Conservation (phyloP, 2,113 vertebrate species). For the Ophiodon elongatus region DNA sequence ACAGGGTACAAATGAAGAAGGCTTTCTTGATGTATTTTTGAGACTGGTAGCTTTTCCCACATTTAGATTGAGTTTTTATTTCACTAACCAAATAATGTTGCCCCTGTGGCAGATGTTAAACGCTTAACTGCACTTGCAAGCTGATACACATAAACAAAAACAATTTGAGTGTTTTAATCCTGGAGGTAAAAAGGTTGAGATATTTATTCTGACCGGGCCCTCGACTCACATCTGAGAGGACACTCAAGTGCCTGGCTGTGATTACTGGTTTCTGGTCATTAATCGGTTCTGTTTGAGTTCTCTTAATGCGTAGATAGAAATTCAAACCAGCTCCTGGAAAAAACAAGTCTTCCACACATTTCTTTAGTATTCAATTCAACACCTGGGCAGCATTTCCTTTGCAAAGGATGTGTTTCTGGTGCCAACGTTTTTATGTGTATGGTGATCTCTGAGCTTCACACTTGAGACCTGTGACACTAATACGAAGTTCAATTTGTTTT, state of each 20-base stretch:
- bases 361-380: constrained; percentile 27
- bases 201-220: constrained; percentile 13
- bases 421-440: constrained; percentile 51
- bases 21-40: constrained; percentile 72
- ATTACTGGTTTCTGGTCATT: constrained; percentile 41
- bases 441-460: constrained; percentile 16
- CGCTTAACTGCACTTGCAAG: constrained; percentile 5
- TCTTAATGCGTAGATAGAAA: neutral
- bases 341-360: constrained; percentile 64
- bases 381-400: constrained; percentile 16
- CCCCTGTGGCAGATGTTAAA: neutral
- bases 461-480: constrained; percentile 10
- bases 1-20: constrained; percentile 74
- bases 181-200: neutral
- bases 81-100: constrained; percentile 33
- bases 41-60: constrained; percentile 75
- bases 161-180: constrained; percentile 20
- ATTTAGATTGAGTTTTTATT: constrained; percentile 65
- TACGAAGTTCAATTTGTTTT: constrained; percentile 12
- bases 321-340: constrained; percentile 52
- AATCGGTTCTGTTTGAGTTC: neutral
- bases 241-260: constrained; percentile 73
- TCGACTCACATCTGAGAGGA: constrained; percentile 50
- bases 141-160: constrained; percentile 21
- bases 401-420: constrained; percentile 38